phyloP scores from a whole-genome alignment of 2,797 vertebrate species.

The Prunella strophiata region DNA sequence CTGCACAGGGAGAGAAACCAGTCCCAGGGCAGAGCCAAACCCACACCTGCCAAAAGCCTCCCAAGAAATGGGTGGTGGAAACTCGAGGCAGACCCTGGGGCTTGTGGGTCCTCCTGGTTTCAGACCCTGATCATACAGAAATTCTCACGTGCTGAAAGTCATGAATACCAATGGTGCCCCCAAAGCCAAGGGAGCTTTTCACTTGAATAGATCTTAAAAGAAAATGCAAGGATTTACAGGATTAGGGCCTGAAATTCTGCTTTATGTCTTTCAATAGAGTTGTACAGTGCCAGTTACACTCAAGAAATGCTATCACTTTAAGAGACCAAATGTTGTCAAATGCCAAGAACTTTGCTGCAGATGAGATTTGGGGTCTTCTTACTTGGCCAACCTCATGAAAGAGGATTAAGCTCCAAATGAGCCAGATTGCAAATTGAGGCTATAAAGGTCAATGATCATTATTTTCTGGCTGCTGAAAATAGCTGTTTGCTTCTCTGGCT shows the following conservation, averaged over 20 bases:
- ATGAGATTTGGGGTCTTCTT: not conserved
- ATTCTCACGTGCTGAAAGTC: fast-evolving
- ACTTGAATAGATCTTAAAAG: not conserved
- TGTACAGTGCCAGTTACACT: not conserved
- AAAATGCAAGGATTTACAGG: constrained; percentile 13
- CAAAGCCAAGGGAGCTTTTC: not conserved
- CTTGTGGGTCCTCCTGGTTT: not conserved
- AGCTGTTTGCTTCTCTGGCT: not conserved
- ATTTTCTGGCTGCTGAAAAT: not conserved
- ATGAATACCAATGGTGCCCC: not conserved
- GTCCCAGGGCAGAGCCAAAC: constrained; percentile 7
- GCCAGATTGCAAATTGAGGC: not conserved
- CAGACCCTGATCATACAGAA: not conserved
- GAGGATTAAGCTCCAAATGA: constrained; percentile 8
- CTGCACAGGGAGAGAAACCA: not conserved
- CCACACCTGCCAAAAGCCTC: not conserved
- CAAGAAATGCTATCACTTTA: not conserved
- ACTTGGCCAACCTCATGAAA: not conserved
- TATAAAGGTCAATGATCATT: not conserved
- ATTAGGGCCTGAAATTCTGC: constrained; percentile 12
- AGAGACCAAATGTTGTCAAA: not conserved
- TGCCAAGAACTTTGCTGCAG: not conserved
- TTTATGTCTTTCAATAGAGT: not conserved
- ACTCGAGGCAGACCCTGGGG: not conserved
- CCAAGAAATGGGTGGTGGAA: not conserved